Base-by-base conservation (phyloP, 2,797 vertebrate genomes). In the Perodicticus potto region DNA sequence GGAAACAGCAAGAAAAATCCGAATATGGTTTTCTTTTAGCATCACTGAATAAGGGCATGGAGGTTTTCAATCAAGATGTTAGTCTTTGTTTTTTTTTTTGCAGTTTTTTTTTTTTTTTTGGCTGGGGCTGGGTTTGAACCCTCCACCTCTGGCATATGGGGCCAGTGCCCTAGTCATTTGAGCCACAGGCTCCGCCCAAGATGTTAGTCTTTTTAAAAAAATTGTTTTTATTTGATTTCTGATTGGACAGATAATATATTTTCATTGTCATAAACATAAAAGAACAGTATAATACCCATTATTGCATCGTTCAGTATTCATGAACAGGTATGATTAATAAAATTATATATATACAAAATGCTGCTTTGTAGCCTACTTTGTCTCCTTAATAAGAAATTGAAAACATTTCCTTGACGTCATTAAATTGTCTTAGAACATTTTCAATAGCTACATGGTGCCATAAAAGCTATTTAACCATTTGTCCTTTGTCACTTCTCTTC, bases 351-450 rank as follows among this genome's bases (percentile, higher is more conserved):
- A 69, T 34, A 10, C 32, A 69, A 65, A 65, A 32, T 32, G 29
- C 29, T 65, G 29, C 32, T 32, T 32, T 17, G 32, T 65, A 32
- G 63, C 63, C 63, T 32, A 65, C 29, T 32, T 65, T 65, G 2
- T 16, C 29, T 29, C 63, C 63, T 65, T 65, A 65, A 65, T 65
- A 17, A 65, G 29, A 65, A 94, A 78, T 37, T 92, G 34, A 12
- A 88, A 91, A 7, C n/a, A 86, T 77, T 93, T 93, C n/a, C 16
- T 53, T 63, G 37, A 69, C 93, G n/a, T 61, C 70, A 94, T 69
- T 89, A 77, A 96, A 76, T 80, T 76, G 81, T 67, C 34, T n/a
- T 61, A 74, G 84, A 92, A 81, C 22, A 86, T 85, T 86, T 93
- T 88, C 61, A 86, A 3, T 84, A 70, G 76, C 20, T 80, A 29